Base-by-base conservation (phyloP, 2,797 vertebrate species). In the Nyctibius grandis region DNA sequence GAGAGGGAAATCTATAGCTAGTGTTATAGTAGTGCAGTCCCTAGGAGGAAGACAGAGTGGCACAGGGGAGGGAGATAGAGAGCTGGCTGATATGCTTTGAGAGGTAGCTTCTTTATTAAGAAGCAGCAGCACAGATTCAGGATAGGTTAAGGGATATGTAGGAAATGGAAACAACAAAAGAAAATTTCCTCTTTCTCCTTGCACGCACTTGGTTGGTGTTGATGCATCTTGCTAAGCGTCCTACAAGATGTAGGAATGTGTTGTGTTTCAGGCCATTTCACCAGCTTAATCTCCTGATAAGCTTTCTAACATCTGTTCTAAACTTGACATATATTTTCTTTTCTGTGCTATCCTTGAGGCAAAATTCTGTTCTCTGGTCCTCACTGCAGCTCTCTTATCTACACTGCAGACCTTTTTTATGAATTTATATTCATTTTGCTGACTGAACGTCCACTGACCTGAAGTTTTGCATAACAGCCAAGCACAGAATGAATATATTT, bases 181-280 rank as follows among this genome's bases (percentile, higher is more conserved):
- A 33, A 81, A 59, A 69, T 12, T 57, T 65, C 33, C 22, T 7
- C 17, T 77, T 87, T 72, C 36, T 82, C 36, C 5, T 9, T 53
- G 11, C 15, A 61, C 18, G 1, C 33, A 28, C 29, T 38, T 36
- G 38, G 42, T 74, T 72, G 76, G 22, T 84, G 57, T 77, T 77
- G 65, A 33, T 60, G 78, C 38, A n/a, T 67, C 72, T 89, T 79
- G 78, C 60, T 61, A 42, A 91, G 59, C 22, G 7, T 68, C 91
- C 76, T 65, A 61, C 33, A 61, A 80, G 77, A 48, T 65, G 54
- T 11, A 14, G 48, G 56, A 64, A 36, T 65, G 70, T 50, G 25
- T 81, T 95, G 91, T 95, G 81, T 96, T 95, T 78, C 63, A 36
- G 77, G 76, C 89, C 89, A 57, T 92, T 96, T 94, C 89, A 77